Conservation (phyloP, 2,888 invertebrate species). For the Onchidella celtica region DNA sequence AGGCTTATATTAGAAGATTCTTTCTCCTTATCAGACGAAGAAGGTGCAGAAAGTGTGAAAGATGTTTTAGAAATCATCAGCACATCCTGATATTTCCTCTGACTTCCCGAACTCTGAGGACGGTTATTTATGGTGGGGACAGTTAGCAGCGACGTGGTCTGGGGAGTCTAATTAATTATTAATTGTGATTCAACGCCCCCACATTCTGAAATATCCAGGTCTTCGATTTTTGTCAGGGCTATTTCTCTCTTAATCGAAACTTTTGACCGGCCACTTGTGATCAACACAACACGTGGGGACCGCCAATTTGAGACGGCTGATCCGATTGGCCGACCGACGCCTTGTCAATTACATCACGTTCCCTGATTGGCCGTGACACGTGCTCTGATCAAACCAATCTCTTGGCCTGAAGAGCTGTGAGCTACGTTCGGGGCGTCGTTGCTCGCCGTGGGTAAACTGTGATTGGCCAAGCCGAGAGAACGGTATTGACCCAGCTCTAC, state of each 20-base stretch:
- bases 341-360: constrained; percentile 38
- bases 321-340: constrained; percentile 14
- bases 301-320: constrained; percentile 26
- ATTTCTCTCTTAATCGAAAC: not conserved
- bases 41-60: too few relatives aligned
- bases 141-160: not conserved
- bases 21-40: too few relatives aligned
- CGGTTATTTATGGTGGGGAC: not conserved
- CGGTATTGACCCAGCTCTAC: constrained; percentile 6
- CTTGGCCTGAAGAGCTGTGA: constrained; percentile 29
- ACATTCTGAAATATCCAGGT: too few relatives aligned
- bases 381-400: constrained; percentile 38
- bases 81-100: too few relatives aligned
- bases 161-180: constrained; percentile 10
- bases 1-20: too few relatives aligned
- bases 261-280: constrained; percentile 31
- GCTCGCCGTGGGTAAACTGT: not conserved
- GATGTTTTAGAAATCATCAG: too few relatives aligned
- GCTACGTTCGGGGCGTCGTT: constrained; percentile 2
- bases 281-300: constrained; percentile 15
- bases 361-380: constrained; percentile 29
- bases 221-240: too few relatives aligned
- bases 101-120: too few relatives aligned
- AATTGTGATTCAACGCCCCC: constrained; percentile 20
- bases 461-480: constrained; percentile 23